phyloP scores from a whole-genome alignment of 2,113 vertebrate species.

The Syngnathus scovelli region DNA sequence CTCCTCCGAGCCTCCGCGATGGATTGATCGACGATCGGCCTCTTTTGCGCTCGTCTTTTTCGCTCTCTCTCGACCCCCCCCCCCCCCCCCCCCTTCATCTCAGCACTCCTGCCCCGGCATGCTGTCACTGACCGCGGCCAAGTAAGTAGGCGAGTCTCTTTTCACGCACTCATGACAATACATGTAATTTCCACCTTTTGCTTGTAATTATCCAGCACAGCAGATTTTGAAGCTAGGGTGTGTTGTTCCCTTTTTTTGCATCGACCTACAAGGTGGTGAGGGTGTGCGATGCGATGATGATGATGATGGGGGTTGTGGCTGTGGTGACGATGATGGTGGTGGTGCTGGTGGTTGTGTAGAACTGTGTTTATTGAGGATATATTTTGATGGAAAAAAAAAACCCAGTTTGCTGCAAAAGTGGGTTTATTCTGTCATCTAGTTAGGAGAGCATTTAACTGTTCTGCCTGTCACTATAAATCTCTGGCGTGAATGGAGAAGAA shows the following conservation, averaged over 20 bases:
- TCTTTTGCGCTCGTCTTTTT: conserved; percentile 26
- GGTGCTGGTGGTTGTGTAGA: background rate
- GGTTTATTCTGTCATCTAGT: background rate
- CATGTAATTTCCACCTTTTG: background rate
- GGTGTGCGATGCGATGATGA: conserved; percentile 2
- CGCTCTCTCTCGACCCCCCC: conserved; percentile 16
- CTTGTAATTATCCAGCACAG: background rate
- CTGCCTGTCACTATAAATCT: background rate
- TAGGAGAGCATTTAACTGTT: too few species aligned
- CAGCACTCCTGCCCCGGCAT: conserved; percentile 42
- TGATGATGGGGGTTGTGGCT: background rate
- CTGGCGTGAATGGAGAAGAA: background rate
- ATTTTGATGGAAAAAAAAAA: background rate
- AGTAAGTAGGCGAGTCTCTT: conserved; percentile 42
- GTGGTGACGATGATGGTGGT: background rate
- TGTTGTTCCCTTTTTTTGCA: conserved; percentile 13
- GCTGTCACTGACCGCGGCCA: conserved; percentile 54
- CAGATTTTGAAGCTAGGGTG: conserved; percentile 5
- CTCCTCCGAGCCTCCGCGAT: conserved; percentile 2
- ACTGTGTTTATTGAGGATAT: background rate
- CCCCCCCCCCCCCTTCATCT: conserved; percentile 1
- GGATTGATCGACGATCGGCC: conserved; percentile 23
- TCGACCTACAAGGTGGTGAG: conserved; percentile 32
- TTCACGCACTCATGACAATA: conserved; percentile 1
- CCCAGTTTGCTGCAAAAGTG: background rate